Evolutionary conservation across 1,140 invertebrate genomes (phyloP).

Genomic region (Diabrotica virgifera): DNA sequence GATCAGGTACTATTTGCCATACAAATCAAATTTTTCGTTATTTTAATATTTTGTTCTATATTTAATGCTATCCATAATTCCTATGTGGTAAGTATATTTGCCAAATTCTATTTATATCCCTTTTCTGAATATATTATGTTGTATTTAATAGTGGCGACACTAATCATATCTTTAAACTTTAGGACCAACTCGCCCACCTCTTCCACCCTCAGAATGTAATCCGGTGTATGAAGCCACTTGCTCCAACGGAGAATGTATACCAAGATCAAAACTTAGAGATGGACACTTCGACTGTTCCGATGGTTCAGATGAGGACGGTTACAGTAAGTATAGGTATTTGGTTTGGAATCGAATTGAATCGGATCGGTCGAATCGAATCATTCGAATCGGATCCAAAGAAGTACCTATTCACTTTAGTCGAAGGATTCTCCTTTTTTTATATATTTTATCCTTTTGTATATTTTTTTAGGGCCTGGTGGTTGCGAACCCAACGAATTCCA

Average conservation of each 20-base stretch:
- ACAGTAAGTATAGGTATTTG: constrained; percentile 63
- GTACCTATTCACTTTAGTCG: too few relatives aligned
- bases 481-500: constrained; percentile 94
- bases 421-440: too few relatives aligned
- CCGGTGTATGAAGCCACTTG: constrained; percentile 77
- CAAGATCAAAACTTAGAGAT: constrained; percentile 77
- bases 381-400: too few relatives aligned
- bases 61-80: too few relatives aligned
- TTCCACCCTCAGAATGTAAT: not conserved
- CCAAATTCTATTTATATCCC: not conserved
- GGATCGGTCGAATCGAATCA: too few relatives aligned
- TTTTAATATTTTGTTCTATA: too few relatives aligned
- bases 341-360: too few relatives aligned
- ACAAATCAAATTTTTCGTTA: too few relatives aligned
- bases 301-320: constrained; percentile 84
- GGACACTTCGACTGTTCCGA: constrained; percentile 79
- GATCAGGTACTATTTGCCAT: constrained; percentile 44
- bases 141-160: not conserved
- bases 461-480: constrained; percentile 15
- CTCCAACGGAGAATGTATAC: constrained; percentile 86
- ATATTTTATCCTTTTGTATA: not conserved
- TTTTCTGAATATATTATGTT: not conserved
- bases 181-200: constrained; percentile 29
- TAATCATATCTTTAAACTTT: not conserved
- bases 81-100: not conserved